These are phyloP conservation scores for Leptopterna dolabrata DNA, from an alignment of 2,888 invertebrate genomes.

Conservation along the genomic window DNA sequence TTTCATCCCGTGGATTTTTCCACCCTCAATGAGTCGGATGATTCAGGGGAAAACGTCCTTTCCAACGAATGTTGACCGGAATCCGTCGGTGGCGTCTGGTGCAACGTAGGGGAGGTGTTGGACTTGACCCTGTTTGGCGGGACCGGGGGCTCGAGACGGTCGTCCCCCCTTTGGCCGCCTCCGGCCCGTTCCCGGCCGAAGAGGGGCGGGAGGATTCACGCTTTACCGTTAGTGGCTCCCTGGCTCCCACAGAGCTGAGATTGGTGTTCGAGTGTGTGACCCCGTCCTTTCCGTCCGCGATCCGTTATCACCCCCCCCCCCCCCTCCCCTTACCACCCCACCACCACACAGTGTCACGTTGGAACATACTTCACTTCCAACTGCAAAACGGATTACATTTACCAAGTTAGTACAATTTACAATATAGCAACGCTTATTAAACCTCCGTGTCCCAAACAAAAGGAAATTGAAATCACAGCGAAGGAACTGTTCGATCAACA, in stretches of 20 bases:
- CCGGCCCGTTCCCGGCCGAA: not conserved
- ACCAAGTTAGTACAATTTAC: not conserved
- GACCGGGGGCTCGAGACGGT: not conserved
- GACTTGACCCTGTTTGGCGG: not conserved
- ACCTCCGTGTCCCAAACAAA: too few relatives aligned
- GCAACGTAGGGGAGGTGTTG: not conserved
- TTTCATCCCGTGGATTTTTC: not conserved
- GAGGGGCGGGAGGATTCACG: not conserved
- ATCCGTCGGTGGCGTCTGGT: not conserved
- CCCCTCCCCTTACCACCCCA: not conserved
- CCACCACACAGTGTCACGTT: not conserved
- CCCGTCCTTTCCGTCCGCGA: not conserved
- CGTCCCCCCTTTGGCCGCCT: not conserved
- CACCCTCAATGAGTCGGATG: too few relatives aligned
- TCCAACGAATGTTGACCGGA: not conserved
- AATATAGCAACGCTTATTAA: too few relatives aligned
- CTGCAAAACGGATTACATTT: slow-evolving; percentile 25
- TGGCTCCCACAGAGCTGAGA: slow-evolving; percentile 41
- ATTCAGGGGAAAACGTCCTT: not conserved
- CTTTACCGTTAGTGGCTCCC: slow-evolving; percentile 47
- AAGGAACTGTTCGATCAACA: too few relatives aligned
- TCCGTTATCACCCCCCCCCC: not conserved
- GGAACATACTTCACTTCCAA: not conserved
- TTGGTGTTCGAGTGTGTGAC: slow-evolving; percentile 35
- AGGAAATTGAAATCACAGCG: too few relatives aligned